Conservation (phyloP, 2,888 invertebrate species). For the Eulithis prunata region DNA sequence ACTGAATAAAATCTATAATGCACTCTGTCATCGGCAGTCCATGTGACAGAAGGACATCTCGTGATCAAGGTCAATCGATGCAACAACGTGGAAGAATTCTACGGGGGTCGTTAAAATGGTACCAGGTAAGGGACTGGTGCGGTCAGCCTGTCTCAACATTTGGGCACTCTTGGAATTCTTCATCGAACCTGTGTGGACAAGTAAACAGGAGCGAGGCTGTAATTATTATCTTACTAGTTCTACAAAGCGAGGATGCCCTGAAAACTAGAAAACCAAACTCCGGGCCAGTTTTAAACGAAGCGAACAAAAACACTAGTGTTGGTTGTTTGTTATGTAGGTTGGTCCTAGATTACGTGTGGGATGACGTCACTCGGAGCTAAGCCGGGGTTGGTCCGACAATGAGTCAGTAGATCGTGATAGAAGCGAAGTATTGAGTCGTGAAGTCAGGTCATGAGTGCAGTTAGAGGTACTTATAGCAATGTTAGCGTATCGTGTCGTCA, state of each 20-base stretch:
- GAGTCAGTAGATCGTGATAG: slow-evolving; percentile 51
- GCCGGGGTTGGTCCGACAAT: slow-evolving; percentile 39
- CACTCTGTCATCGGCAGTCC: slow-evolving; percentile 68
- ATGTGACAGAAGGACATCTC: slow-evolving; percentile 55
- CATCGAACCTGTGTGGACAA: slow-evolving; percentile 86
- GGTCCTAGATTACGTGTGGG: slow-evolving; percentile 46
- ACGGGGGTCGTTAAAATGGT: slow-evolving; percentile 77
- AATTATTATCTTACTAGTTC: slow-evolving; percentile 57
- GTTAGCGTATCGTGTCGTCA: slow-evolving; percentile 39
- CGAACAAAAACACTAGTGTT: slow-evolving; percentile 53
- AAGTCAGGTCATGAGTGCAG: slow-evolving; percentile 58
- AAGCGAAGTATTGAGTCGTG: slow-evolving; percentile 53
- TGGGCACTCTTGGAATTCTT: slow-evolving; percentile 88
- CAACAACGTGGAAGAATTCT: slow-evolving; percentile 72
- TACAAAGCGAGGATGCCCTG: slow-evolving; percentile 52
- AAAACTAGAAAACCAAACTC: slow-evolving; percentile 47
- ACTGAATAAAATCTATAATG: slow-evolving; percentile 52
- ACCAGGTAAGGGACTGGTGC: slow-evolving; percentile 86
- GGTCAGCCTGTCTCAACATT: slow-evolving; percentile 86
- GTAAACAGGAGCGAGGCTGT: slow-evolving; percentile 76
- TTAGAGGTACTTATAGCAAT: slow-evolving; percentile 47
- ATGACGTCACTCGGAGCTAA: slow-evolving; percentile 52
- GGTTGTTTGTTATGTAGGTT: slow-evolving; percentile 47
- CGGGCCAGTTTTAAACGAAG: slow-evolving; percentile 54
- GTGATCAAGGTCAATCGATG: slow-evolving; percentile 66